Evolutionary conservation across 1,140 invertebrate genomes (phyloP).

Genomic region (Anastrepha obliqua): DNA sequence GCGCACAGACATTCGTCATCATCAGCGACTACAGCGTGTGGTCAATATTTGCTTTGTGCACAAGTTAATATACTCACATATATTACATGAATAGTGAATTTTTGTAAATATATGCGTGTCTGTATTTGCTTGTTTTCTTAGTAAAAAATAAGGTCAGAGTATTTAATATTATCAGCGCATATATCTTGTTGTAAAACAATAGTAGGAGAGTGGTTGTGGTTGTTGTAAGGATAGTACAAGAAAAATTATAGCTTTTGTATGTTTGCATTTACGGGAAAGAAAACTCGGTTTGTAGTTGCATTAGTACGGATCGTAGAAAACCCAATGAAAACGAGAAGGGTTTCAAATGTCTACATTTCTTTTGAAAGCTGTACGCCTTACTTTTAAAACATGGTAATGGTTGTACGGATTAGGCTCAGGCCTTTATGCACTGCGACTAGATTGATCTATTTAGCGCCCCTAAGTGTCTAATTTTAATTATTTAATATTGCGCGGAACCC

Average conservation of each 20-base stretch:
- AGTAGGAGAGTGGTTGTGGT: neutral
- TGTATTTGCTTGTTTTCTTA: neutral
- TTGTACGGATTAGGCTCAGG: too few species aligned
- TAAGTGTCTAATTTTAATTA: too few species aligned
- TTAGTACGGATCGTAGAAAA: too few species aligned
- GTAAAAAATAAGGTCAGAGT: constrained; percentile 22
- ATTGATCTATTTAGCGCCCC: too few species aligned
- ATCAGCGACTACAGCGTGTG: neutral
- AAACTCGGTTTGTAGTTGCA: too few species aligned
- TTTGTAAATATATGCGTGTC: neutral
- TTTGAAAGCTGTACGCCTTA: too few species aligned
- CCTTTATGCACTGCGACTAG: too few species aligned
- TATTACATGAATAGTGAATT: neutral
- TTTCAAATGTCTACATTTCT: too few species aligned
- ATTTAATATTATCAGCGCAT: constrained; percentile 15
- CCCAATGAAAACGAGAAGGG: too few species aligned
- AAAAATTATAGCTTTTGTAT: neutral
- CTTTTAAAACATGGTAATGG: too few species aligned
- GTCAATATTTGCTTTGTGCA: constrained; percentile 24
- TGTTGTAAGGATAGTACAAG: constrained; percentile 12
- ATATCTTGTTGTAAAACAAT: neutral
- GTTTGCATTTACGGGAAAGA: neutral
- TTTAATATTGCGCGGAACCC: too few species aligned
- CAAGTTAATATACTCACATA: neutral
- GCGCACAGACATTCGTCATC: constrained; percentile 19